phyloP scores from a whole-genome alignment of 2,113 vertebrate genomes.

The Ceyx melanurus region DNA sequence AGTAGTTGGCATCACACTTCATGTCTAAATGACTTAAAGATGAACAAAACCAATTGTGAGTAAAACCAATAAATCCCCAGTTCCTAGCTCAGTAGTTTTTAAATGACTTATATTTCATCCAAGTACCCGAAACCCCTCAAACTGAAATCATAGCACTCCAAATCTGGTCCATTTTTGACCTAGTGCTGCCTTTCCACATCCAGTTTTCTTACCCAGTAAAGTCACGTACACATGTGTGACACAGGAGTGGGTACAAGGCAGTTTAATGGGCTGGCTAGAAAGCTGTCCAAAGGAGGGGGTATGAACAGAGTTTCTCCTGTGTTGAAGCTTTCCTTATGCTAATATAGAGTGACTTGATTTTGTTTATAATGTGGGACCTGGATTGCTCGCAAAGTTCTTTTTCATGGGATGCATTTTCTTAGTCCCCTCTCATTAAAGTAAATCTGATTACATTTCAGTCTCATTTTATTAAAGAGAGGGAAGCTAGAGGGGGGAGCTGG shows the following conservation, averaged over 20 bases:
- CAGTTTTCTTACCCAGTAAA: not conserved
- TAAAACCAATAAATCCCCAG: conserved; percentile 13
- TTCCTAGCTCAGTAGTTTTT: conserved; percentile 17
- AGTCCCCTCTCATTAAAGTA: conserved; percentile 58
- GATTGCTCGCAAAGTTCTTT: conserved; percentile 52
- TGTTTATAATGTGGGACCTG: conserved; percentile 51
- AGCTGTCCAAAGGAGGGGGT: not conserved
- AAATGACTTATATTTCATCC: conserved; percentile 18
- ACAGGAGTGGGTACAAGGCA: not conserved
- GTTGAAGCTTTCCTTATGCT: not conserved
- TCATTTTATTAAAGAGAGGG: conserved; percentile 14
- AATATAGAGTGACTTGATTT: conserved; percentile 57
- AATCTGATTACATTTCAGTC: conserved; percentile 68
- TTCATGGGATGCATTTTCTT: conserved; percentile 29
- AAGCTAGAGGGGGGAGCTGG: conserved; percentile 15
- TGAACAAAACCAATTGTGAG: conserved; percentile 11
- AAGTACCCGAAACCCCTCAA: not conserved
- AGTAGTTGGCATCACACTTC: conserved; percentile 4
- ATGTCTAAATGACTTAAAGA: conserved; percentile 37
- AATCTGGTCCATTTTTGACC: not conserved
- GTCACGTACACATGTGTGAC: not conserved
- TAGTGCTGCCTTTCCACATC: not conserved
- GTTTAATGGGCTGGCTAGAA: not conserved
- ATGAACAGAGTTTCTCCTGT: not conserved
- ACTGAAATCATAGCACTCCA: not conserved